These are phyloP conservation scores for Trachelus tabidus DNA, from an alignment of 2,888 invertebrate species.

Conservation along the genomic window DNA sequence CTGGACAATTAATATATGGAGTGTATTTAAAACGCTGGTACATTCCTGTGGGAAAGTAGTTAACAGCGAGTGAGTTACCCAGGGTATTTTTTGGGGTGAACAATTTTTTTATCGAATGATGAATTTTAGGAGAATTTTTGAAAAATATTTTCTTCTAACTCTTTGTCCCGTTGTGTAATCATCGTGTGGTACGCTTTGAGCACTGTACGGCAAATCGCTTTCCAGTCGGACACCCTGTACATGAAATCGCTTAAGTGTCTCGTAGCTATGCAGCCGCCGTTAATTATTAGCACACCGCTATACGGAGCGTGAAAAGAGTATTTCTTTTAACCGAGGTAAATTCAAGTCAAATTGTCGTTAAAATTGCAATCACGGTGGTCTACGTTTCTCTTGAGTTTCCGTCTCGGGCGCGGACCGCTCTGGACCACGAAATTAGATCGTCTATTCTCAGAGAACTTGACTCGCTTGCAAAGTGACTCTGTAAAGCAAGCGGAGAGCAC, in stretches of 20 bases:
- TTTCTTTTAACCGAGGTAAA: conserved; percentile 57
- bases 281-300: conserved; percentile 60
- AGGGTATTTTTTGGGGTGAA: background rate
- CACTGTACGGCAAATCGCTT: background rate
- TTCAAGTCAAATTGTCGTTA: conserved; percentile 65
- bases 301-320: conserved; percentile 63
- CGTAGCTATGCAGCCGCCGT: conserved; percentile 30
- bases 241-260: background rate
- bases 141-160: background rate
- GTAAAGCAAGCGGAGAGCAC: background rate
- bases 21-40: background rate
- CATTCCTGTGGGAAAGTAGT: background rate
- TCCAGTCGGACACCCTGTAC: background rate
- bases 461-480: conserved; percentile 23
- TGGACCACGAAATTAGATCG: conserved; percentile 61
- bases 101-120: background rate
- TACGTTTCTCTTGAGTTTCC: conserved; percentile 19
- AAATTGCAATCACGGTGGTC: conserved; percentile 66
- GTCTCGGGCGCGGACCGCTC: conserved; percentile 10
- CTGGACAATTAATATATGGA: background rate
- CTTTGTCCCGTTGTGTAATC: background rate
- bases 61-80: background rate
- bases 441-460: conserved; percentile 60
- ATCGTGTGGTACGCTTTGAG: background rate
- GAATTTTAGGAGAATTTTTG: background rate